Evolutionary conservation across 2,113 vertebrate genomes (phyloP), one percentile per base, ranked within the genome.

Genomic region (Clarias magur): DNA sequence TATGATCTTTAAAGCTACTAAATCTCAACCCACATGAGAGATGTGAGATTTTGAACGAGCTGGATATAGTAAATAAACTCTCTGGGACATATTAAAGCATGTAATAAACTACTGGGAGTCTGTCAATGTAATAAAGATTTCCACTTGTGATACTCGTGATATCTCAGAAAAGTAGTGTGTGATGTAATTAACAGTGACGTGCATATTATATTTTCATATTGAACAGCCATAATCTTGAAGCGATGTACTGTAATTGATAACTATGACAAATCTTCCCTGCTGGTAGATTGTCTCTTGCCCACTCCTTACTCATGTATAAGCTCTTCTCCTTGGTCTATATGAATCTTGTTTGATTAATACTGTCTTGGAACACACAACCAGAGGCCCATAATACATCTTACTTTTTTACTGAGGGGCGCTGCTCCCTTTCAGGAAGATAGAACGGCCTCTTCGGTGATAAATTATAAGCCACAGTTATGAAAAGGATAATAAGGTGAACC

Each of bases 401-500:
- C 34, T 83, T 17, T 72, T 34, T 85, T 89, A n/a, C 86, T 21
- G 68, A 63, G n/a, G 81, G 84, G 84, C 78, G 21, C 78, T 63
- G 76, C 38, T 82, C 84, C 25, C 68, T 79, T 86, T 87, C 85
- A 88, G 86, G 75, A 84, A 42, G 67, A 85, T 38, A 63, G 78
- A 68, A 89, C 30, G 25, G 86, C 38, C 38, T 48, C 63, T 21
- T 30, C 25, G n/a, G 56, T 79, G 68, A 82, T 89, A 88, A 86
- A 82, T 90, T 67, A 82, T 75, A 25, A 70, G 42, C 70, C 62
- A 59, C 48, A 23, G 62, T 87, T 83, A 80, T 83, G n/a, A 56
- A 62, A 72, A 90, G 88, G 65, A 86, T 89, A 86, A 88, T 86
- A 79, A 87, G 84, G 82, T 59, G 76, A 86, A 68, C 27, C 89